phyloP scores from a whole-genome alignment of 2,888 invertebrate genomes.

The Cantharis flavilabris region DNA sequence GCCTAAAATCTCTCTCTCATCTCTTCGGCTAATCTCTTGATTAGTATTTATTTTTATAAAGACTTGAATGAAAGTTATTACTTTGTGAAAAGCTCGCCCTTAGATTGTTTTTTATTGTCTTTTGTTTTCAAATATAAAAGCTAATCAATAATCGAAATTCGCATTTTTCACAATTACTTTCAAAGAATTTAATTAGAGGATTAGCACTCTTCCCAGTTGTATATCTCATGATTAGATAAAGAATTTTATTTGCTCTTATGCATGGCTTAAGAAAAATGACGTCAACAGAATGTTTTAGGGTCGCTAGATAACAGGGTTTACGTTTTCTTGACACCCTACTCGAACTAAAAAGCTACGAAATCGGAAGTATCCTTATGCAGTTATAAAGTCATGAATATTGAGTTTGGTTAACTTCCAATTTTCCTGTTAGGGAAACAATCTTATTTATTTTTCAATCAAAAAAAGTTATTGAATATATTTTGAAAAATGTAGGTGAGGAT shows the following conservation, averaged over 20 bases:
- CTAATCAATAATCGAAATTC: not conserved
- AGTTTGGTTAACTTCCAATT: not conserved
- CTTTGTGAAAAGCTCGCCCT: not conserved
- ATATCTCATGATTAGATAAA: conserved; percentile 3
- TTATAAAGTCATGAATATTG: not conserved
- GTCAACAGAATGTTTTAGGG: conserved; percentile 5
- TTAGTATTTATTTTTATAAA: not conserved
- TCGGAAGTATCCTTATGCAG: not conserved
- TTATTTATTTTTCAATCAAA: not conserved
- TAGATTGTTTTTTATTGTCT: not conserved
- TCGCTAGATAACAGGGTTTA: conserved; percentile 8
- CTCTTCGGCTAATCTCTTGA: not conserved
- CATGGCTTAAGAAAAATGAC: conserved; percentile 6
- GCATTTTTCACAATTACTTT: not conserved
- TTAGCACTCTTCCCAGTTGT: not conserved
- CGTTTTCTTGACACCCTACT: not conserved
- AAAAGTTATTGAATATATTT: not conserved
- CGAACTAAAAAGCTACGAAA: not conserved
- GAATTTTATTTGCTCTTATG: not conserved
- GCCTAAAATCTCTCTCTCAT: too few species aligned
- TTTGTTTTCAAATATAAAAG: not conserved
- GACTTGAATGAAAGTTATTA: not conserved
- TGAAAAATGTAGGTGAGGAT: not conserved
- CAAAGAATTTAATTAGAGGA: conserved; percentile 3
- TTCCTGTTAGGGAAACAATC: not conserved